These are phyloP conservation scores for Clupea harengus DNA, from an alignment of 2,113 vertebrate genomes.

Conservation along the genomic window DNA sequence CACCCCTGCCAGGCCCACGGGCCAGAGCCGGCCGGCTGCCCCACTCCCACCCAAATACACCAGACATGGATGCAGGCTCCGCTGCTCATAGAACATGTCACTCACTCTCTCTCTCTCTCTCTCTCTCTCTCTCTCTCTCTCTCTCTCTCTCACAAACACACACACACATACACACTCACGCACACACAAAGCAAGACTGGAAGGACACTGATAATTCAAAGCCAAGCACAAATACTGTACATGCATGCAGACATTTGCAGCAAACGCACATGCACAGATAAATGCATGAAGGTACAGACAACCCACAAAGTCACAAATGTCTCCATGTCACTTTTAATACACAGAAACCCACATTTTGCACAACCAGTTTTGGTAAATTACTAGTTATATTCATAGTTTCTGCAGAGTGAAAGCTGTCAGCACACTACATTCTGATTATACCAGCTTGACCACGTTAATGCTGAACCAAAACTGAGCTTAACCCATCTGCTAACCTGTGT, in stretches of 20 bases:
- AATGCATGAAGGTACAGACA: not conserved
- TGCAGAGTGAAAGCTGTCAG: not conserved
- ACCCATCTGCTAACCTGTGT: not conserved
- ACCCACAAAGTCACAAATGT: not conserved
- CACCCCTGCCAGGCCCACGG: conserved; percentile 39
- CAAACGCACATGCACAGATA: not conserved
- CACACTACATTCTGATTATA: not conserved
- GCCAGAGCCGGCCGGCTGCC: conserved; percentile 20
- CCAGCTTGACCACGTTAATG: not conserved
- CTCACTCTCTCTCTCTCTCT: not conserved
- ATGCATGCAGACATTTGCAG: not conserved
- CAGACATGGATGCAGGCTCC: not conserved
- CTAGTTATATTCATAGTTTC: not conserved
- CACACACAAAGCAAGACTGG: conserved; percentile 1
- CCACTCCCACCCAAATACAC: conserved; percentile 31
- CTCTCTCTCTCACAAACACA: conserved; percentile 17
- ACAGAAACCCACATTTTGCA: not conserved
- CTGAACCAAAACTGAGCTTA: not conserved
- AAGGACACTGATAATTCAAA: not conserved
- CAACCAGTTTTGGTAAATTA: not conserved
- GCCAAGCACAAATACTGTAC: not conserved
- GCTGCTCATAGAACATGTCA: not conserved
- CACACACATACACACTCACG: conserved; percentile 27
- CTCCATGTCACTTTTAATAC: not conserved
- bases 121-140: not conserved